These are phyloP conservation scores for Monoplex corrugatus DNA, from an alignment of 2,888 invertebrate genomes.

Conservation along the genomic window DNA sequence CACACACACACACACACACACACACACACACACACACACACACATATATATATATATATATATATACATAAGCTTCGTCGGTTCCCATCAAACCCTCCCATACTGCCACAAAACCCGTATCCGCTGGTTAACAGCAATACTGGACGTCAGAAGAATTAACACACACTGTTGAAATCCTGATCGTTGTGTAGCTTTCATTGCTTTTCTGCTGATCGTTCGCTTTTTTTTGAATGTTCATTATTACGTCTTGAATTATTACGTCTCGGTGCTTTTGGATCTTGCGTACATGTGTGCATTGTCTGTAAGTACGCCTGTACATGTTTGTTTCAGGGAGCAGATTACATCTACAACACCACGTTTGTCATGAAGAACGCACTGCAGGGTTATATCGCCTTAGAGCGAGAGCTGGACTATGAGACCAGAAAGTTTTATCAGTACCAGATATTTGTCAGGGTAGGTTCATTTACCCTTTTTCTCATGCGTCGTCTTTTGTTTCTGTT, in stretches of 20 bases:
- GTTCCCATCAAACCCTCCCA: too few species aligned
- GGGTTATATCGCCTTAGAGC: conserved; percentile 85
- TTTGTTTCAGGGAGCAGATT: conserved; percentile 59
- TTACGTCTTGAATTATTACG: too few species aligned
- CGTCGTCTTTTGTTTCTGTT: neutral
- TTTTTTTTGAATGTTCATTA: too few species aligned
- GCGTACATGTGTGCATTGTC: neutral
- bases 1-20: neutral
- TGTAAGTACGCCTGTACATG: neutral
- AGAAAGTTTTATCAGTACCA: conserved; percentile 76
- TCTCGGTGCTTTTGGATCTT: neutral
- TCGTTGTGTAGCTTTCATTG: too few species aligned
- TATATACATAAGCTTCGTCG: too few species aligned
- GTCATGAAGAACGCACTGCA: conserved; percentile 54
- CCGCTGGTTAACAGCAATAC: too few species aligned
- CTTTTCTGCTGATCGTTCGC: too few species aligned
- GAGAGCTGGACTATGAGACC: conserved; percentile 89
- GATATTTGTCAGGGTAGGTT: conserved; percentile 75
- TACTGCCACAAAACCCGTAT: too few species aligned
- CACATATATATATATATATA: neutral
- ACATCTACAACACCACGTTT: conserved; percentile 66
- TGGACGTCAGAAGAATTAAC: too few species aligned
- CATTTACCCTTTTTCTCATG: neutral
- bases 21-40: neutral
- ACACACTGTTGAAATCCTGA: too few species aligned